Evolutionary conservation across 2,113 vertebrate genomes (phyloP).

Genomic region (Origma solitaria): DNA sequence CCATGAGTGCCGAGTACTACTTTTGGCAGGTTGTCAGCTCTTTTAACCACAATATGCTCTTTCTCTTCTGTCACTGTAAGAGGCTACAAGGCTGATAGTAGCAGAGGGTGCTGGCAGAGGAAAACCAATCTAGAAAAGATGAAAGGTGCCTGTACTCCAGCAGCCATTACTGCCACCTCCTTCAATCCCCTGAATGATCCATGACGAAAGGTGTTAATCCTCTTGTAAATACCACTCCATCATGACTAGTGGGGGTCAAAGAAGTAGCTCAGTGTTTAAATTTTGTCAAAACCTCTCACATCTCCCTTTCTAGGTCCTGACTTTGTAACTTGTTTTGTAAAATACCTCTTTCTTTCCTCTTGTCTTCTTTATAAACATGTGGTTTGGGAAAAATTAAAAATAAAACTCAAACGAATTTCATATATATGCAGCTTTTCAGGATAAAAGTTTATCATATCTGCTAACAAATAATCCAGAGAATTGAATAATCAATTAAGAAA

Average conservation of each 20-base stretch:
- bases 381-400: background rate
- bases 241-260: background rate
- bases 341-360: background rate
- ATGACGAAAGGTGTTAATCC: conserved; percentile 25
- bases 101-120: background rate
- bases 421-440: background rate
- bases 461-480: background rate
- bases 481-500: background rate
- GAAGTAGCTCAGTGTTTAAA: background rate
- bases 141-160: background rate
- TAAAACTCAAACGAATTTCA: background rate
- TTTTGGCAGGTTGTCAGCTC: background rate
- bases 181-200: background rate
- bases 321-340: background rate
- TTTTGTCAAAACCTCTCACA: background rate
- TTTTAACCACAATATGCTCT: background rate
- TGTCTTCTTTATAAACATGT: background rate
- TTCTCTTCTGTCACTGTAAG: background rate
- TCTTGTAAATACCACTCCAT: conserved; percentile 13
- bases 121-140: conserved; percentile 1
- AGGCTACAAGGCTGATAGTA: background rate
- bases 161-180: background rate
- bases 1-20: background rate
- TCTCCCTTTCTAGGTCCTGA: background rate
- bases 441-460: background rate